These are phyloP conservation scores for Syngnathoides biaculeatus DNA, from an alignment of 2,113 vertebrate genomes.

Conservation along the genomic window DNA sequence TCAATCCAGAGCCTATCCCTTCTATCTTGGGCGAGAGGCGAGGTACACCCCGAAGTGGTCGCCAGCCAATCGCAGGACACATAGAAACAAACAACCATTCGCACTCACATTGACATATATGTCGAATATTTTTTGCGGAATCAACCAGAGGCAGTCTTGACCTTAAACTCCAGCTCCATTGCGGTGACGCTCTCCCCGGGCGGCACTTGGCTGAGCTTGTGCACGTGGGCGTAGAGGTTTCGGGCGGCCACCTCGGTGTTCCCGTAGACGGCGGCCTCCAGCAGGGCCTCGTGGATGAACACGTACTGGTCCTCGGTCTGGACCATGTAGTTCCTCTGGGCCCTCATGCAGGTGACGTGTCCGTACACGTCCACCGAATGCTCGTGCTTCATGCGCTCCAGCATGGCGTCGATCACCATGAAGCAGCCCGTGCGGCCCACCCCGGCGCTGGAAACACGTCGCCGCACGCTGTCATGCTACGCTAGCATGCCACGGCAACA, in stretches of 20 bases:
- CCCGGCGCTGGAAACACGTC: constrained; percentile 74
- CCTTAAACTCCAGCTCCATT: constrained; percentile 98
- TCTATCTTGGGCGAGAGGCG: too few species aligned
- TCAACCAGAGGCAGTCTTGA: constrained; percentile 35
- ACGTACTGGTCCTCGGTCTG: constrained; percentile 97
- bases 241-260: constrained; percentile 89
- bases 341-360: constrained; percentile 92
- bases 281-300: constrained; percentile 92
- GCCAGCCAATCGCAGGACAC: too few species aligned
- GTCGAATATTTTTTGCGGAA: too few species aligned
- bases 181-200: constrained; percentile 82
- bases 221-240: constrained; percentile 89
- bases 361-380: constrained; percentile 92
- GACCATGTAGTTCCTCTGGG: constrained; percentile 98
- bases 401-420: constrained; percentile 92
- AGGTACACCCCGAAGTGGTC: too few species aligned
- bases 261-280: constrained; percentile 86
- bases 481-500: not conserved
- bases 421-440: constrained; percentile 95
- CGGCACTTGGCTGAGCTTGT: constrained; percentile 86
- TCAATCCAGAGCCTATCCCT: too few species aligned
- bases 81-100: too few species aligned
- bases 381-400: constrained; percentile 93
- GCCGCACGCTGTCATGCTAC: not conserved
- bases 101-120: too few species aligned